Evolutionary conservation across 2,888 invertebrate species (phyloP).

Genomic region (Polietes domitor): DNA sequence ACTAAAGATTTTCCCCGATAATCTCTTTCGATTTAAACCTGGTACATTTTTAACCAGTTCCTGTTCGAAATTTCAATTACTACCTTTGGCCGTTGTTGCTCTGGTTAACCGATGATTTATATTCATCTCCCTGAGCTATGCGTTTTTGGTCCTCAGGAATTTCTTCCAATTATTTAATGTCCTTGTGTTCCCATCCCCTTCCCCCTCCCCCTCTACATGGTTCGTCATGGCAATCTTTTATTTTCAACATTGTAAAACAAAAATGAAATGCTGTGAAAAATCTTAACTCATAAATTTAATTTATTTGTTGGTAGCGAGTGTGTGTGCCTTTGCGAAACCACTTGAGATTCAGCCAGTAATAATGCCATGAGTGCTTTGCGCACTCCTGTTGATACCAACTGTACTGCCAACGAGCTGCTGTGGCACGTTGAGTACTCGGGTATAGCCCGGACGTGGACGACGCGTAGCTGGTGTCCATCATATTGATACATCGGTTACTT

Average conservation of each 20-base stretch:
- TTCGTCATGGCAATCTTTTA: too few relatives aligned
- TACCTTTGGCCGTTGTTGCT: neutral
- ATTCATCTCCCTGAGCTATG: neutral
- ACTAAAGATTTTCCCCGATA: too few relatives aligned
- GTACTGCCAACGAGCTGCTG: neutral
- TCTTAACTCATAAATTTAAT: conserved; percentile 24
- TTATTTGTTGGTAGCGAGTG: neutral
- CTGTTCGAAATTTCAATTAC: neutral
- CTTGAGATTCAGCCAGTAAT: conserved; percentile 45
- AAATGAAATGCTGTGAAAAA: neutral
- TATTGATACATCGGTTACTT: neutral
- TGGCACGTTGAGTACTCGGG: neutral
- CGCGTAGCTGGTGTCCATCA: neutral
- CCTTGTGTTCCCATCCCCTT: neutral
- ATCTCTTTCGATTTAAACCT: too few relatives aligned
- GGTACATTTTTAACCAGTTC: too few relatives aligned
- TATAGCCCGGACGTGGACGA: neutral
- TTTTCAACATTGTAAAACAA: neutral
- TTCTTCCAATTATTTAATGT: conserved; percentile 19
- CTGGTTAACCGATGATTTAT: neutral
- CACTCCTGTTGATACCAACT: conserved; percentile 12
- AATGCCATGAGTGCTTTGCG: conserved; percentile 43
- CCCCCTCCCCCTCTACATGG: neutral
- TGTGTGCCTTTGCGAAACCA: conserved; percentile 25
- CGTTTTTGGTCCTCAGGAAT: neutral